These are phyloP conservation scores for Centropus bengalensis DNA, from an alignment of 2,113 vertebrate species.

Conservation along the genomic window DNA sequence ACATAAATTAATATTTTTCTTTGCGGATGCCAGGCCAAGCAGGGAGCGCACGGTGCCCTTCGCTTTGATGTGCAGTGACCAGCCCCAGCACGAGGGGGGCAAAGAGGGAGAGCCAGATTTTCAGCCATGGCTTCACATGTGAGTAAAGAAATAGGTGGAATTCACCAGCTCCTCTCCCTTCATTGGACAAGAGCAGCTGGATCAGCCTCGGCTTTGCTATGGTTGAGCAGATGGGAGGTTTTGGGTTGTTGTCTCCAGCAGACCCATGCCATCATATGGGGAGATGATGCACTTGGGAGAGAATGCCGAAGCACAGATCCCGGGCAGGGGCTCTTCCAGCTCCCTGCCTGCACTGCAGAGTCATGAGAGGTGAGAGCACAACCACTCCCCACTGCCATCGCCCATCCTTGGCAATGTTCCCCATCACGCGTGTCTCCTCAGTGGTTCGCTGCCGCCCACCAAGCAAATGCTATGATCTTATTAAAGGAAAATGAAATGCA, in stretches of 20 bases:
- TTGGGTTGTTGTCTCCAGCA: not conserved
- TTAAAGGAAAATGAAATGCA: slow-evolving; percentile 53
- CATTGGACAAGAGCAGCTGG: not conserved
- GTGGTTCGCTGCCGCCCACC: not conserved
- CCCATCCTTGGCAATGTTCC: not conserved
- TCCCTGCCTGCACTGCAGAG: not conserved
- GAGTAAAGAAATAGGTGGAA: slow-evolving; percentile 33
- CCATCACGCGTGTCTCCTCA: not conserved
- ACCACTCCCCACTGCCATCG: rapidly evolving
- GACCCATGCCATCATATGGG: rapidly evolving
- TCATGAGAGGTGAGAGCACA: not conserved
- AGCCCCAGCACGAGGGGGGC: not conserved
- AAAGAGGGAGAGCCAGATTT: not conserved
- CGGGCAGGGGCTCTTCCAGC: not conserved
- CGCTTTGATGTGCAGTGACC: not conserved
- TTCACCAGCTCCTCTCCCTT: not conserved
- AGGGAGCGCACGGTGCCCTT: not conserved
- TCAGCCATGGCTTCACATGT: not conserved
- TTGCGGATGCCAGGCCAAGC: not conserved
- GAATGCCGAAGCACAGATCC: not conserved
- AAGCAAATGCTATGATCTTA: slow-evolving; percentile 61
- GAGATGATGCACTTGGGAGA: not conserved
- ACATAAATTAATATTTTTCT: not conserved
- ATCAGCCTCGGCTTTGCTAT: not conserved
- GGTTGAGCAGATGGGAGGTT: not conserved